Percentiles rank a stretch among this genome's conserved stretches.
Evolutionary conservation across 2,797 vertebrate species (phyloP).

Genomic region (Spheniscus humboldti): DNA sequence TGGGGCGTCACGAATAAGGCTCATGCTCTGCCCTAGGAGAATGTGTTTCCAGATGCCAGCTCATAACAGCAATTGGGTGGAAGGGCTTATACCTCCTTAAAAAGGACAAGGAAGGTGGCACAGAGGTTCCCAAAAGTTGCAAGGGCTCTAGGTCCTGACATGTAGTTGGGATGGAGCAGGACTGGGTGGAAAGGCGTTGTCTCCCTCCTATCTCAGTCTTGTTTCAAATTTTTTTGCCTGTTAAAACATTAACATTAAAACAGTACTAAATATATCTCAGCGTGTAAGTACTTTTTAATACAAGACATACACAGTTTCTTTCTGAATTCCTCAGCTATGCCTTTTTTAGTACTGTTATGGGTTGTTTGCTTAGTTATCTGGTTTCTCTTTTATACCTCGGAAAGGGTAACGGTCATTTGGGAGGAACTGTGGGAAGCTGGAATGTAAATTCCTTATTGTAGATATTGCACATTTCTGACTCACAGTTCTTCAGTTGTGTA

Average conservation of each 20-base stretch:
- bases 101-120: not conserved
- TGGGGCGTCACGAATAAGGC: not conserved
- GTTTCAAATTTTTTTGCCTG: not conserved
- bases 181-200: not conserved
- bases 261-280: not conserved
- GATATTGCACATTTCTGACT: conserved; percentile 47
- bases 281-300: not conserved
- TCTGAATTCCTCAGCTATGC: not conserved
- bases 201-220: not conserved
- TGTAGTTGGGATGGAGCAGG: not conserved
- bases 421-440: conserved; percentile 44
- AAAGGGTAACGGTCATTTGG: conserved; percentile 23
- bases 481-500: not conserved
- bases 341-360: not conserved
- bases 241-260: not conserved
- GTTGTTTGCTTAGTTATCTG: not conserved
- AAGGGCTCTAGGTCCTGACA: not conserved
- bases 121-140: not conserved
- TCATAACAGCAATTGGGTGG: not conserved
- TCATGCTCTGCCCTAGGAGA: not conserved
- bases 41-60: not conserved
- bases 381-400: not conserved
- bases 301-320: not conserved
- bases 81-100: not conserved
- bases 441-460: conserved; percentile 44